phyloP scores from a whole-genome alignment of 2,113 vertebrate species.

The Meleagris gallopavo region DNA sequence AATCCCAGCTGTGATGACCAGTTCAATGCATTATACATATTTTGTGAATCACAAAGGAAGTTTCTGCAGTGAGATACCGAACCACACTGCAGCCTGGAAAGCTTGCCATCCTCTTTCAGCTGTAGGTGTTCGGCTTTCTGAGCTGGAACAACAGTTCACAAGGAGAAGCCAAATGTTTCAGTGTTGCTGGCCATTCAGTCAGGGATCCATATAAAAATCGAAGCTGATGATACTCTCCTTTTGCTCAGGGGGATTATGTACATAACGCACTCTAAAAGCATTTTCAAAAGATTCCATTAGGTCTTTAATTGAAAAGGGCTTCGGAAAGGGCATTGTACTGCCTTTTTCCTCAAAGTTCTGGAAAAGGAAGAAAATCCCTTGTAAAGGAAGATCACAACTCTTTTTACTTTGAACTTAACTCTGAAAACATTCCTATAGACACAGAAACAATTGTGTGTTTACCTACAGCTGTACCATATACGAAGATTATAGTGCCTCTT shows the following conservation, averaged over 20 bases:
- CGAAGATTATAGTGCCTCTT: neutral
- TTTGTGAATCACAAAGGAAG: neutral
- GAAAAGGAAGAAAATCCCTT: neutral
- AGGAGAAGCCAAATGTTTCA: neutral
- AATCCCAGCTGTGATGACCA: neutral
- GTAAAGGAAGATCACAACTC: neutral
- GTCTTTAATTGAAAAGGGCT: neutral
- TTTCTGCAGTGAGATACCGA: neutral
- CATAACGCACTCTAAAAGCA: neutral
- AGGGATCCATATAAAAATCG: neutral
- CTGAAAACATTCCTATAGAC: slow-evolving; percentile 13
- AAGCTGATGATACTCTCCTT: neutral
- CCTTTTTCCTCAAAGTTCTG: neutral
- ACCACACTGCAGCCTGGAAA: neutral
- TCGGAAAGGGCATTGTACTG: neutral
- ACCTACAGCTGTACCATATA: neutral
- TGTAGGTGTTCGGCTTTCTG: neutral
- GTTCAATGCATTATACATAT: neutral
- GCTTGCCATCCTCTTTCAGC: neutral
- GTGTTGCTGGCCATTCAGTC: neutral
- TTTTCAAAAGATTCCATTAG: neutral
- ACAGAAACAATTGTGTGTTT: neutral
- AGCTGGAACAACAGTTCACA: neutral
- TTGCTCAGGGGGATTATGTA: neutral
- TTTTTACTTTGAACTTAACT: neutral